Evolutionary conservation across 2,888 invertebrate genomes (phyloP), one percentile per base, ranked within the genome.

Genomic region (Mantis religiosa): DNA sequence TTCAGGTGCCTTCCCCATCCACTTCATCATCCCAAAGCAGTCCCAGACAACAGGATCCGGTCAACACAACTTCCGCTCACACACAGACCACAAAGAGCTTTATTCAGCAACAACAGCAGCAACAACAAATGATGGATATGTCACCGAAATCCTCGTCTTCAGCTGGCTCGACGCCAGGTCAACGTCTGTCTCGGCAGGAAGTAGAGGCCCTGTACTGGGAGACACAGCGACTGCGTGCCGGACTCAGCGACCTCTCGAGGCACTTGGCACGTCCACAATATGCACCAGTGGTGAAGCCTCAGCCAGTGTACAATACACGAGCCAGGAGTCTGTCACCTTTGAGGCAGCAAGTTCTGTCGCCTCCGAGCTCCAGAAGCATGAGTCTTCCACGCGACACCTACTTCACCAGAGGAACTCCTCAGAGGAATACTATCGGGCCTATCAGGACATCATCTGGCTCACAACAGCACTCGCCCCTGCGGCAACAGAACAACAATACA

Each of bases 291-390:
- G 83, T 89, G 20, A 89, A 87, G 28, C 89, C 88, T 2, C 90
- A 87, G 30, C 90, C 88, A 3, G 28, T 89, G 8, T 89, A 89
- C 84, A 87, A 81, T 71, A 85, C 47, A 15, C 82, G 89, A 71
- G 87, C 94, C 2, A 92, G 94, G 89, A 94, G 94, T 90, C 92
- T 93, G 1, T 93, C 94, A 0, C 93, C 94, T 1, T 25, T 92
- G 87, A 25, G 83, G 84, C 93, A n/a, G 91, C 92, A 28, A 92
- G 93, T 89, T 92, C 92, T 87, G 92, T 92, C 9, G 91, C 92
- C 34, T 91, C 92, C 88, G 20, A 71, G 25, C 20, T 88, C 91
- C 47, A 92, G 94, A 84, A 94, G 94, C 91, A 91, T 93, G 20
- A 94, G 94, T 91, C 91, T 94, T 47, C 93, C 93, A 0, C 91